phyloP scores from a whole-genome alignment of 2,797 vertebrate genomes.

The Tympanoctomys barrerae region DNA sequence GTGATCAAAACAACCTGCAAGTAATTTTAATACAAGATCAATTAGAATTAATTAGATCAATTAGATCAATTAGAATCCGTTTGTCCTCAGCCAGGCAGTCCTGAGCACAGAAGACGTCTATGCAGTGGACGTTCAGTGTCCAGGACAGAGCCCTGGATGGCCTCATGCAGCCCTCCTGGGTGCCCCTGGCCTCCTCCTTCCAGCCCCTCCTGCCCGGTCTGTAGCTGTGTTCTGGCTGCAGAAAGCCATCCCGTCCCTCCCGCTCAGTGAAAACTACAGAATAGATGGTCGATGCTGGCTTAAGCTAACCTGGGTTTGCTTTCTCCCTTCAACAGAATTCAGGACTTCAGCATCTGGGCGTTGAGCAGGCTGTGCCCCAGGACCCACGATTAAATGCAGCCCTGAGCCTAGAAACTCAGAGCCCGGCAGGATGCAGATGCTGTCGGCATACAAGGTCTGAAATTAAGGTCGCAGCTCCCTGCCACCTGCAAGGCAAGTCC shows the following conservation, averaged over 20 bases:
- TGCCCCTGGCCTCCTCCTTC: not conserved
- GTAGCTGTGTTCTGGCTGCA: not conserved
- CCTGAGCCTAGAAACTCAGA: not conserved
- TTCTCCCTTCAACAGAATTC: not conserved
- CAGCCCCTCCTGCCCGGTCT: not conserved
- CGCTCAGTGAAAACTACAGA: not conserved
- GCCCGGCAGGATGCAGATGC: not conserved
- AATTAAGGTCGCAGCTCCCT: not conserved
- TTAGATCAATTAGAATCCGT: not conserved
- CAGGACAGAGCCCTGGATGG: not conserved
- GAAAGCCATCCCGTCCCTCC: not conserved
- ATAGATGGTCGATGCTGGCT: not conserved
- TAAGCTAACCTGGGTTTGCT: not conserved
- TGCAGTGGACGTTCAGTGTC: not conserved
- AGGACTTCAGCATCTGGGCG: not conserved
- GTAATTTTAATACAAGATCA: slow-evolving; percentile 23
- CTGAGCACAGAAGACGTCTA: not conserved
- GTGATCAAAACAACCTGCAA: not conserved
- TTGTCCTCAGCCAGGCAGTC: not conserved
- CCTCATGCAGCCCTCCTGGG: not conserved
- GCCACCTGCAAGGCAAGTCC: not conserved
- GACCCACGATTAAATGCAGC: not conserved
- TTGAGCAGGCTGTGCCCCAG: not conserved
- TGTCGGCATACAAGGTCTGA: not conserved
- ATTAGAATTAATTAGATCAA: no score